A percentile compares a stretch with the other conserved stretches of the same genome.
Evolutionary conservation across 2,888 invertebrate genomes (phyloP).

Genomic region (Xylota segnis): DNA sequence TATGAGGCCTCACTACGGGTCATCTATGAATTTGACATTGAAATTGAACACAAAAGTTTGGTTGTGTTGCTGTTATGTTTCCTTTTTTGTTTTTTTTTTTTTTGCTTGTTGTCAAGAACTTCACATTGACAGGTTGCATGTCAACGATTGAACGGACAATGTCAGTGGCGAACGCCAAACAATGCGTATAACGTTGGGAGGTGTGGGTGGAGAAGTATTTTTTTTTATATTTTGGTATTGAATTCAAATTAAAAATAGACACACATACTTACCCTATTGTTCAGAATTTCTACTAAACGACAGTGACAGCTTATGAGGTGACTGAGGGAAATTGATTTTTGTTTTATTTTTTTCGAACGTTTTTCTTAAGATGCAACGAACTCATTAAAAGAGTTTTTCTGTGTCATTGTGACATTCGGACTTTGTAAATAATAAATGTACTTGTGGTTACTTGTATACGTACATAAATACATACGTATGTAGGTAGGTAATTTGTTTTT

Average conservation of each 20-base stretch:
- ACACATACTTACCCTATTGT: not conserved
- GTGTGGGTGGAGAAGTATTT: not conserved
- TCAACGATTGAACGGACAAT: conserved; percentile 10
- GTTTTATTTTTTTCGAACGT: not conserved
- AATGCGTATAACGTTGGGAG: conserved; percentile 2
- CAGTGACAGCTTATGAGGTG: not conserved
- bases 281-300: not conserved
- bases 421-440: not conserved
- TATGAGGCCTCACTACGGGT: conserved; percentile 15
- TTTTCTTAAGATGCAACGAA: conserved; percentile 2
- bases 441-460: too few relatives aligned
- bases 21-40: conserved; percentile 45
- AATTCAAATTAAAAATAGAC: conserved; percentile 18
- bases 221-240: conserved; percentile 2
- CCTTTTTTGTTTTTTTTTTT: not conserved
- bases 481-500: not conserved
- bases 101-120: conserved; percentile 27
- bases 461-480: too few relatives aligned
- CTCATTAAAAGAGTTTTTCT: not conserved
- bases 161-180: conserved; percentile 19
- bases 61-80: conserved; percentile 2
- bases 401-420: not conserved
- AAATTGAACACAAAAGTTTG: conserved; percentile 25
- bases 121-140: conserved; percentile 48
- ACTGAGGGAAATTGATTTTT: not conserved